phyloP scores from a whole-genome alignment of 2,797 vertebrate genomes.

The Hemitrygon akajei region DNA sequence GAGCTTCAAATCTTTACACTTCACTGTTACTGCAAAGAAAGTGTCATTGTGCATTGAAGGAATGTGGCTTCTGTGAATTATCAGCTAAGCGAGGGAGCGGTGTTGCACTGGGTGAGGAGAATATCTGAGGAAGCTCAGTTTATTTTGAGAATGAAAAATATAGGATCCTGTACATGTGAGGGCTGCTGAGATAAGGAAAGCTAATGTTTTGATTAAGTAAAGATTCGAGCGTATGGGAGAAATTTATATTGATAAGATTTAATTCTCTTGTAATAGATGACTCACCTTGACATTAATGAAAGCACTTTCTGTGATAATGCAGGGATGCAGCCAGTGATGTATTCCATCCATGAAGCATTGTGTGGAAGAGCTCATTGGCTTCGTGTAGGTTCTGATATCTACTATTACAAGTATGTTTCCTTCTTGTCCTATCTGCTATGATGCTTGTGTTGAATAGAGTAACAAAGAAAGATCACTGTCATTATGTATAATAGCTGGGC shows the following conservation, averaged over 20 bases:
- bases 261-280: background rate
- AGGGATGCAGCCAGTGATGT: constrained; percentile 86
- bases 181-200: background rate
- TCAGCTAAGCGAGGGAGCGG: background rate
- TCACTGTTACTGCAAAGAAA: background rate
- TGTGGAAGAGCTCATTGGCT: constrained; percentile 74
- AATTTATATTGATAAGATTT: background rate
- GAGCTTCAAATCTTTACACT: background rate
- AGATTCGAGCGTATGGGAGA: background rate
- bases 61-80: background rate
- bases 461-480: background rate
- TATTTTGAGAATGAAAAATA: background rate
- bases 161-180: background rate
- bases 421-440: background rate
- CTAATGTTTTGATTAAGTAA: background rate
- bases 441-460: background rate
- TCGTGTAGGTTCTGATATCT: constrained; percentile 74
- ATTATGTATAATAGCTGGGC: background rate
- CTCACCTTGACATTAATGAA: background rate
- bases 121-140: background rate
- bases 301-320: background rate
- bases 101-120: no score
- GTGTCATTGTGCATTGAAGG: background rate
- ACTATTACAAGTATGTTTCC: constrained; percentile 78
- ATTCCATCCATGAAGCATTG: constrained; percentile 78